A percentile compares a stretch with the other conserved stretches of the same genome.
These are phyloP conservation scores for Latheticus oryzae DNA, from an alignment of 2,888 invertebrate species.

Conservation along the genomic window DNA sequence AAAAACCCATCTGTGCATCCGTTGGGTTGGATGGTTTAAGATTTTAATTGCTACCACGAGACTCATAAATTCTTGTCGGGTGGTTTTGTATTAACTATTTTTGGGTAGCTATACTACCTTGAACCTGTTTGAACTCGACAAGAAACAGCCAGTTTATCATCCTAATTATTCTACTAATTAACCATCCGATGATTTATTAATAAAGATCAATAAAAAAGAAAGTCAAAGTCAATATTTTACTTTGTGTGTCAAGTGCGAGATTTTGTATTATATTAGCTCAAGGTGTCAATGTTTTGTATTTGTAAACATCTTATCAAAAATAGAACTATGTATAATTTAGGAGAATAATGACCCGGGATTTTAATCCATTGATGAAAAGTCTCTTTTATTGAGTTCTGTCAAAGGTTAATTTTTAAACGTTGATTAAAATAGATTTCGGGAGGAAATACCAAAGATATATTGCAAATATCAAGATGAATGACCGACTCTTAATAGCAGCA, in stretches of 20 bases:
- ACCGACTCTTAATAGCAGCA: no score
- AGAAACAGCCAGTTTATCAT: constrained; percentile 11
- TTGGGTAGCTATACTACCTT: constrained; percentile 47
- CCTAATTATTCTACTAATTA: constrained; percentile 16
- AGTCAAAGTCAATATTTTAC: constrained; percentile 3
- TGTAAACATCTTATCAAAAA: constrained; percentile 13
- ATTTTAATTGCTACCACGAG: constrained; percentile 8
- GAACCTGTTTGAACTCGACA: constrained; percentile 51
- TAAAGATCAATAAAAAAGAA: background rate
- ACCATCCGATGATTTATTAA: constrained; percentile 6
- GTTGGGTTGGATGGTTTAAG: background rate
- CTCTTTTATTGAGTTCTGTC: constrained; percentile 13
- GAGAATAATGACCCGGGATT: no score
- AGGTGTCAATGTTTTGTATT: constrained; percentile 8
- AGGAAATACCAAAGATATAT: no score
- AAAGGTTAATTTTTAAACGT: no score
- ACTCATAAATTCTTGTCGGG: background rate
- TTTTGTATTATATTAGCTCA: constrained; percentile 7
- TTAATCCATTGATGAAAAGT: constrained; percentile 9
- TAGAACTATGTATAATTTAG: no score
- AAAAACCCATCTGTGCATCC: constrained; percentile 20
- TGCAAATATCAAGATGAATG: no score
- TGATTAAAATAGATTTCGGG: no score
- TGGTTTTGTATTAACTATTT: constrained; percentile 20
- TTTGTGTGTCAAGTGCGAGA: constrained; percentile 9